These are phyloP conservation scores for Otus sunia DNA, from an alignment of 2,113 vertebrate species.

Conservation along the genomic window DNA sequence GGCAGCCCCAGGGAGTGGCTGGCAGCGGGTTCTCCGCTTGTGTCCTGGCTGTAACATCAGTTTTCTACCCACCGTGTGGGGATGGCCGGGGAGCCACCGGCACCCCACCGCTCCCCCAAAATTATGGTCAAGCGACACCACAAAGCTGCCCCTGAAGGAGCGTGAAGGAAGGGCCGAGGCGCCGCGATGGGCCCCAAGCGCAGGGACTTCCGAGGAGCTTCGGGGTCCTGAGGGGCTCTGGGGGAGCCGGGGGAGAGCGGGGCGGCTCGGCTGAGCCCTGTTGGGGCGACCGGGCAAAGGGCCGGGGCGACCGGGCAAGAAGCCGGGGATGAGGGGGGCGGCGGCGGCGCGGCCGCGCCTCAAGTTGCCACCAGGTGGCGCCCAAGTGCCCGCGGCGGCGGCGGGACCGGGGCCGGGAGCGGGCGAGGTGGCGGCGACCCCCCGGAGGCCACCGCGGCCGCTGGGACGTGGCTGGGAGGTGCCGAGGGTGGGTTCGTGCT, in stretches of 20 bases:
- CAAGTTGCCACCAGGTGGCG: conserved; percentile 69
- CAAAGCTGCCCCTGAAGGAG: background rate
- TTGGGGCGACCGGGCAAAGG: too few relatives aligned
- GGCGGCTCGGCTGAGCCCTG: background rate
- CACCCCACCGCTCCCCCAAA: rapidly evolving
- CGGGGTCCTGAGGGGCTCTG: too few relatives aligned
- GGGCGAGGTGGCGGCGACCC: background rate
- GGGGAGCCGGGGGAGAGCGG: background rate
- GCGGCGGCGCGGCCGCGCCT: background rate
- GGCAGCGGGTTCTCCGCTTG: background rate
- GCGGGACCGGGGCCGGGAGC: background rate
- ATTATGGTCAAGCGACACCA: rapidly evolving
- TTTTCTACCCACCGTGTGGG: rapidly evolving
- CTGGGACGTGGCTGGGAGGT: rapidly evolving
- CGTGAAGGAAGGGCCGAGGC: too few relatives aligned
- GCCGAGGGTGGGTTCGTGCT: background rate
- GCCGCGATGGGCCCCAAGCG: too few relatives aligned
- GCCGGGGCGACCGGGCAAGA: too few relatives aligned
- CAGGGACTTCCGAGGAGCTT: too few relatives aligned
- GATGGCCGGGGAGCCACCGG: rapidly evolving
- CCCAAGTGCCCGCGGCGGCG: conserved; percentile 18
- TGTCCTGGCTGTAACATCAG: rapidly evolving
- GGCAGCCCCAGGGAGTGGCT: background rate
- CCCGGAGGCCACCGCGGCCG: too few relatives aligned
- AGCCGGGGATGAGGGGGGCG: background rate